These are phyloP conservation scores for Cryptus viduatorius DNA, from an alignment of 2,888 invertebrate species.

Conservation along the genomic window DNA sequence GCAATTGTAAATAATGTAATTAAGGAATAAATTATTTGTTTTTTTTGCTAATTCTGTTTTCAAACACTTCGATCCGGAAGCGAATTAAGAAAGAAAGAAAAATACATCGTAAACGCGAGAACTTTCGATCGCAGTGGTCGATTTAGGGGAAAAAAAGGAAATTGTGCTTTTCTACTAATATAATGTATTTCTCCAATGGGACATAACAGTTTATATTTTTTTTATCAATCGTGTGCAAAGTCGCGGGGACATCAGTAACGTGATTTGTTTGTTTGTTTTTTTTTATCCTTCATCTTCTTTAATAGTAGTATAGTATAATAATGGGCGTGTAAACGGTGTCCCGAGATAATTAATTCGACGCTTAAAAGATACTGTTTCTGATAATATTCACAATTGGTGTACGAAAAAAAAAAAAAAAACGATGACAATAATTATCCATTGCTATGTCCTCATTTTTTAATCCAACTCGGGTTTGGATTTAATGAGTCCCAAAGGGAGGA, in stretches of 20 bases:
- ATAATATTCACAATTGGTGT: constrained; percentile 55
- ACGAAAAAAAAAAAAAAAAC: constrained; percentile 50
- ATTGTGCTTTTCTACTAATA: constrained; percentile 54
- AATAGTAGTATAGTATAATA: constrained; percentile 50
- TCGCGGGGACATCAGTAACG: constrained; percentile 56
- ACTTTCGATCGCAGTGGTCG: neutral
- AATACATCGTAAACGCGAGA: too few species aligned
- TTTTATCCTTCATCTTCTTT: constrained; percentile 20
- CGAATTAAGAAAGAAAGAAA: too few species aligned
- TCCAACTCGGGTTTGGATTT: constrained; percentile 7
- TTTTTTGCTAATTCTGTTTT: constrained; percentile 18
- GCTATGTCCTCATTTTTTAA: constrained; percentile 12
- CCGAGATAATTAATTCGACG: constrained; percentile 53
- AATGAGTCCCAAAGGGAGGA: constrained; percentile 25
- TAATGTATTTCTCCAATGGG: constrained; percentile 60
- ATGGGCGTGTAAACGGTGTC: constrained; percentile 55
- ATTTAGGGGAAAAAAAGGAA: neutral
- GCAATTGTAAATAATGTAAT: constrained; percentile 41
- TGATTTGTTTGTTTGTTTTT: constrained; percentile 31
- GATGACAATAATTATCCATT: constrained; percentile 43
- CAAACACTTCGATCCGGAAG: too few species aligned
- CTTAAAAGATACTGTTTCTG: constrained; percentile 13
- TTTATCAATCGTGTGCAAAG: constrained; percentile 61
- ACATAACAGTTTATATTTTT: constrained; percentile 60
- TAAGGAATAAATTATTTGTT: constrained; percentile 40